Conservation (phyloP, 2,797 vertebrate genomes). For the Rhincodon typus region DNA sequence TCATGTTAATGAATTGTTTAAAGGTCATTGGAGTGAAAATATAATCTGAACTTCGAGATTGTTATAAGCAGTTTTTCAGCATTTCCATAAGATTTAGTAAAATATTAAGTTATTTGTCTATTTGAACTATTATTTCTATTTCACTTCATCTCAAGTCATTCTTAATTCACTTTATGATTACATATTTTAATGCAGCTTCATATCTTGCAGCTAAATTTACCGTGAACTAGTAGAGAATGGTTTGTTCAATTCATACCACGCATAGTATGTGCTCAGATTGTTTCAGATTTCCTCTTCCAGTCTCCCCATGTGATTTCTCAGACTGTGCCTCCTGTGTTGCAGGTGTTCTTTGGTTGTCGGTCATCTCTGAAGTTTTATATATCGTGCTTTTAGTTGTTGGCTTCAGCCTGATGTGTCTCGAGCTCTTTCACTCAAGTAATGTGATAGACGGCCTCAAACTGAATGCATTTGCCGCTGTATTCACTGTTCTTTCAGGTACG, state of each 20-base stretch:
- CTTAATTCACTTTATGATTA: not conserved
- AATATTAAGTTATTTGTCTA: not conserved
- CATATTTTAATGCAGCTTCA: not conserved
- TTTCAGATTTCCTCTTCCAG: not conserved
- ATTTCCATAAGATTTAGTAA: not conserved
- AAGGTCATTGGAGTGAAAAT: not conserved
- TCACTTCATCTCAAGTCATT: not conserved
- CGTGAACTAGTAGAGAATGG: not conserved
- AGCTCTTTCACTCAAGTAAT: slow-evolving; percentile 90
- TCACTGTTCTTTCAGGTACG: slow-evolving; percentile 90
- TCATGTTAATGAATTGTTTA: not conserved
- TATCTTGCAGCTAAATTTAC: not conserved
- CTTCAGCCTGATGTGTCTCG: slow-evolving; percentile 95
- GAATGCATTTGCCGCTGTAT: slow-evolving; percentile 92
- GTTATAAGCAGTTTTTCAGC: not conserved
- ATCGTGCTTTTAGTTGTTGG: slow-evolving; percentile 88
- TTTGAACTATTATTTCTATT: not conserved
- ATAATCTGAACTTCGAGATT: not conserved
- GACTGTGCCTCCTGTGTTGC: slow-evolving; percentile 46
- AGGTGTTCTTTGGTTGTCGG: slow-evolving; percentile 92
- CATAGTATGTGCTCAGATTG: not conserved
- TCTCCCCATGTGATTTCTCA: slow-evolving; percentile 40
- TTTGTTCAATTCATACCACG: not conserved
- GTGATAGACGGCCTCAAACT: slow-evolving; percentile 93
- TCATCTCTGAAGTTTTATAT: slow-evolving; percentile 90